Base-by-base conservation (phyloP, 2,797 vertebrate species). In the Danio jaintianensis region DNA sequence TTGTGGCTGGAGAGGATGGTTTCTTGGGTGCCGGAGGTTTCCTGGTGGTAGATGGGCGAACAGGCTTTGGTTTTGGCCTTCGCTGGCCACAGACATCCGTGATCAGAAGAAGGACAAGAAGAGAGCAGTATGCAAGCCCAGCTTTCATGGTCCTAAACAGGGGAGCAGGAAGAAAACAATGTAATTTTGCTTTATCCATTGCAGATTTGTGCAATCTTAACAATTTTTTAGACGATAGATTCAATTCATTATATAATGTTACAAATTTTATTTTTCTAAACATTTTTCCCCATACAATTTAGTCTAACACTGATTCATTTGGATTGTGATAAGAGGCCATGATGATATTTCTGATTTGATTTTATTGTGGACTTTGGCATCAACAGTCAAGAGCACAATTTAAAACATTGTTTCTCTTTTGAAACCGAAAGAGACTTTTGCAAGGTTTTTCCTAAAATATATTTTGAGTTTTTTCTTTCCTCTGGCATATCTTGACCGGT, bases 131-230 rank as follows among this genome's bases (percentile, higher is more conserved):
- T 85, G 92, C 91, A 83, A 93, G 87, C 86, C 90, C 86, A 81
- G 90, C 91, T 96, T 91, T 98, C 97, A 98, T 98, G 89, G 91
- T 97, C 93, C 92, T 92, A 53, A 62, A 81, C 79, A 3, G 67
- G 58, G 77, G 72, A 83, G 66, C 55, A 6, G 43, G 5, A 74
- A 15, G 15, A 70, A 16, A 61, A 47, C 36, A 42, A 40, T 55
- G 47, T 2, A 42, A 75, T 74, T 12, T 36, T 67, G n/a, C 11
- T 9, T 76, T 22, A 66, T 53, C 8, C n/a, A 53, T 4, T 45
- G 50, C 12, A 56, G 20, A 22, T 58, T 16, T 80, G 36, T 8
- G 18, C 36, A 12, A 50, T 55, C 7, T 50, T 64, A 18, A 40
- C 5, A 52, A 20, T 66, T 16, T 5, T 20, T 29, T 29, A 29